phyloP scores from a whole-genome alignment of 2,113 vertebrate species.

The Australoheros scitulus region DNA sequence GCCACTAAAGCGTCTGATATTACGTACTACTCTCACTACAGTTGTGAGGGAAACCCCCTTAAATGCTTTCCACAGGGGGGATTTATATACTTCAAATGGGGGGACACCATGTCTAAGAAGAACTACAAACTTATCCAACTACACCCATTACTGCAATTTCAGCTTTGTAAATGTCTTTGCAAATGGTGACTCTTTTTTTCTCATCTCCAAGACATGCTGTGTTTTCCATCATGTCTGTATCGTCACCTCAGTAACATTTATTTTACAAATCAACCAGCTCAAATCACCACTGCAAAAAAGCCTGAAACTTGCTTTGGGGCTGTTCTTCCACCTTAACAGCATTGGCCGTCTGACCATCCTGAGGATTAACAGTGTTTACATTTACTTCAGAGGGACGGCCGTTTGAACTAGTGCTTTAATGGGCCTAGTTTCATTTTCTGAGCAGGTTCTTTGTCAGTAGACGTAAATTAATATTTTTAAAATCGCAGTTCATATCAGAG shows the following conservation, averaged over 20 bases:
- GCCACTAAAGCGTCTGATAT: not conserved
- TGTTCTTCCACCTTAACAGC: not conserved
- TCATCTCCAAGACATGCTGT: too few species aligned
- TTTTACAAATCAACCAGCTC: not conserved
- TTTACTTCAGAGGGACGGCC: not conserved
- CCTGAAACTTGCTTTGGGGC: not conserved
- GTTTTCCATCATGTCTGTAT: too few species aligned
- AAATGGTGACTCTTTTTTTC: too few species aligned
- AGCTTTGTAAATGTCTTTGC: too few species aligned
- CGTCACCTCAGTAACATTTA: too few species aligned
- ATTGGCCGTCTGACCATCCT: not conserved
- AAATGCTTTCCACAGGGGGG: not conserved
- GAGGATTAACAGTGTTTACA: not conserved
- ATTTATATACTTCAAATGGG: not conserved
- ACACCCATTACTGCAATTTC: not conserved
- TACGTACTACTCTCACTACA: conserved; percentile 6
- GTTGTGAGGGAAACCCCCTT: not conserved
- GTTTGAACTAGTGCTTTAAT: not conserved
- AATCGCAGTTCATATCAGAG: not conserved
- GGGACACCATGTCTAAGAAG: not conserved
- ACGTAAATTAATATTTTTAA: not conserved
- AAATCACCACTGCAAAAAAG: not conserved
- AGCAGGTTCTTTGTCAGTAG: not conserved
- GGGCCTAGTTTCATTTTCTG: not conserved
- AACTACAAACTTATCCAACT: not conserved